These are phyloP conservation scores for Mus pahari DNA, from an alignment of 2,113 vertebrate species.

Conservation along the genomic window DNA sequence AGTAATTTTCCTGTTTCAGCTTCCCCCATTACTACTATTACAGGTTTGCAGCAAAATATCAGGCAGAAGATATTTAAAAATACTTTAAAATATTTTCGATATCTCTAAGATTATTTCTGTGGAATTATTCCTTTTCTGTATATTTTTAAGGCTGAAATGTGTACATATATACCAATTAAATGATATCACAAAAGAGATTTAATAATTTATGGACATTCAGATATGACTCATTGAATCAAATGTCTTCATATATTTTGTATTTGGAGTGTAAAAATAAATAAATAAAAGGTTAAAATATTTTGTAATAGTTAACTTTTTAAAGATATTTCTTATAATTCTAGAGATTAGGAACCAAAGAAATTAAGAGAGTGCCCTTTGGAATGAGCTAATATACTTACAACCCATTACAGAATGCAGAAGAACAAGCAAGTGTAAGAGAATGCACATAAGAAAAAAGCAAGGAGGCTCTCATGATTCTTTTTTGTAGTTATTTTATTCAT, in stretches of 20 bases:
- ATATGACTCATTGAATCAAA: not conserved
- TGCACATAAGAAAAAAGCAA: not conserved
- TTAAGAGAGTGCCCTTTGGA: not conserved
- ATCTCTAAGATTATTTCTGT: not conserved
- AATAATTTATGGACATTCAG: not conserved
- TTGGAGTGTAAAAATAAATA: no score
- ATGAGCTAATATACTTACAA: not conserved
- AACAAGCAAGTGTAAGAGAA: not conserved
- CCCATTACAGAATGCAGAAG: not conserved
- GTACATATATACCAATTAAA: not conserved
- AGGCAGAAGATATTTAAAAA: not conserved
- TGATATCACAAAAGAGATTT: not conserved
- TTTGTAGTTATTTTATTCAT: no score
- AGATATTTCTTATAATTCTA: not conserved
- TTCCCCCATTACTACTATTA: not conserved
- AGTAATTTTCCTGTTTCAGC: not conserved
- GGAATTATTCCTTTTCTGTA: not conserved
- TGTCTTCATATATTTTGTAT: not conserved
- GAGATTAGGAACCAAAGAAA: no score
- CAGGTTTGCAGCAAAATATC: not conserved
- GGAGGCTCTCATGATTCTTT: no score
- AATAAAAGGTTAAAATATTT: not conserved
- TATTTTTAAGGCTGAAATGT: not conserved
- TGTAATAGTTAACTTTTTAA: not conserved
- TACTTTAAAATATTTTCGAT: not conserved